These are phyloP conservation scores for Venustoraphidia nigricollis DNA, from an alignment of 2,888 invertebrate species.

Conservation along the genomic window DNA sequence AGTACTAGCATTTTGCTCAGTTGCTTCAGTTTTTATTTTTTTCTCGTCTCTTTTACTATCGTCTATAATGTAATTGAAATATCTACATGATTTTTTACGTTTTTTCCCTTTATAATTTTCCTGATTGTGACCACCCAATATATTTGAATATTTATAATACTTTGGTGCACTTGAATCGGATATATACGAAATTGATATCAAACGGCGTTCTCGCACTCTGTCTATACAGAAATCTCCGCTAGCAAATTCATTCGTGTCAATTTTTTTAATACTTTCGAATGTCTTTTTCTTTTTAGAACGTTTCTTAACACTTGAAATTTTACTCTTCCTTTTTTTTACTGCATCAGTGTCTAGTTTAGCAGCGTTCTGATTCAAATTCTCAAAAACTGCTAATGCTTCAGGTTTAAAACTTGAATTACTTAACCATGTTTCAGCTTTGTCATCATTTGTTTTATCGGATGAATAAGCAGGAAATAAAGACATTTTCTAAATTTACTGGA, in stretches of 20 bases:
- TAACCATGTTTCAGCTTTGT: constrained; percentile 9
- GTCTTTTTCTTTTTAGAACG: too few relatives aligned
- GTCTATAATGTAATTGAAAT: constrained; percentile 16
- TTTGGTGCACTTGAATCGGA: constrained; percentile 46
- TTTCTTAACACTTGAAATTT: too few relatives aligned
- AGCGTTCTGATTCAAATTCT: too few relatives aligned
- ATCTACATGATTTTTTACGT: constrained; percentile 20
- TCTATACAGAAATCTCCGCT: too few relatives aligned
- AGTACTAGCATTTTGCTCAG: constrained; percentile 6
- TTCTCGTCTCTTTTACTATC: constrained; percentile 11
- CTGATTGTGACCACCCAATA: not conserved
- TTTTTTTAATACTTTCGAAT: too few relatives aligned
- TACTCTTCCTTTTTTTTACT: too few relatives aligned
- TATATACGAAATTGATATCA: too few relatives aligned
- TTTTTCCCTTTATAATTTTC: constrained; percentile 17
- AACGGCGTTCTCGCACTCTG: too few relatives aligned
- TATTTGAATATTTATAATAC: constrained; percentile 23
- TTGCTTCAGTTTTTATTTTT: constrained; percentile 15
- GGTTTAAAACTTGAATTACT: constrained; percentile 29
- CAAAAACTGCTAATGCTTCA: constrained; percentile 10
- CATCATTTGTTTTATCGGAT: constrained; percentile 7
- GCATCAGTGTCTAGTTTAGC: too few relatives aligned
- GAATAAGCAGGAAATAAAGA: constrained; percentile 32
- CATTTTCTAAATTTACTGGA: constrained; percentile 17
- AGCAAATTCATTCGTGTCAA: too few relatives aligned